Evolutionary conservation across 1,140 invertebrate species (phyloP), one percentile per base, ranked within the genome.

Genomic region (Pseudobourletiella spinata): DNA sequence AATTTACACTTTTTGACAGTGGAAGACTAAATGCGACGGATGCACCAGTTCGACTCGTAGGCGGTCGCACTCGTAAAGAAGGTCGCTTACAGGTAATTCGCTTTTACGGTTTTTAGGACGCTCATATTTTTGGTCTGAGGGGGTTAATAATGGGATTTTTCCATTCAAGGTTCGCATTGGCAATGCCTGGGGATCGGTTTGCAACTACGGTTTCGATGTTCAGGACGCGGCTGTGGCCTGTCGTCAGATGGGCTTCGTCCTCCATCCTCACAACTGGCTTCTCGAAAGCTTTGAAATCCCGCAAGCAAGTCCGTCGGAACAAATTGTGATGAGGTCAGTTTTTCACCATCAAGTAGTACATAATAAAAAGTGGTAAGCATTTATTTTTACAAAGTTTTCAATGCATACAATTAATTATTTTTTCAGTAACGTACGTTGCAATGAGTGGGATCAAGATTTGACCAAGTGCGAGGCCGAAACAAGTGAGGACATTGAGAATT

Each of bases 141-240:
- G 25, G 29, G 18, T 14, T 29, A 16, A 46, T 46, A 46, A 62
- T 56, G 18, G 6, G 11, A 32, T n/a, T 1, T 61, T 52, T 14
- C 8, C 18, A 29, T 70, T 80, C 14, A 76, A 88, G 77, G 80
- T 89, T 0, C 80, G 84, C 69, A 78, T 96, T 6, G 83, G 86
- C 63, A 82, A 85, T 18, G 84, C 84, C 75, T 99, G 96, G 95
- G 95, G 95, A 50, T 96, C 93, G 0, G 89, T 99, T 3, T 99
- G 96, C 72, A 91, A 92, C 77, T 90, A 98, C 73, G 88, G 86
- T 26, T 99, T 95, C 93, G 95, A 85, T 48, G 86, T 91, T n/a
- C 79, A 84, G 46, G 87, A 93, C 70, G 93, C 96, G 2, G 87
- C 91, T 0, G 75, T 98, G 22, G 94, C 91, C 0, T 98, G 96